phyloP scores from a whole-genome alignment of 2,888 invertebrate genomes.

The Macropis europaea region DNA sequence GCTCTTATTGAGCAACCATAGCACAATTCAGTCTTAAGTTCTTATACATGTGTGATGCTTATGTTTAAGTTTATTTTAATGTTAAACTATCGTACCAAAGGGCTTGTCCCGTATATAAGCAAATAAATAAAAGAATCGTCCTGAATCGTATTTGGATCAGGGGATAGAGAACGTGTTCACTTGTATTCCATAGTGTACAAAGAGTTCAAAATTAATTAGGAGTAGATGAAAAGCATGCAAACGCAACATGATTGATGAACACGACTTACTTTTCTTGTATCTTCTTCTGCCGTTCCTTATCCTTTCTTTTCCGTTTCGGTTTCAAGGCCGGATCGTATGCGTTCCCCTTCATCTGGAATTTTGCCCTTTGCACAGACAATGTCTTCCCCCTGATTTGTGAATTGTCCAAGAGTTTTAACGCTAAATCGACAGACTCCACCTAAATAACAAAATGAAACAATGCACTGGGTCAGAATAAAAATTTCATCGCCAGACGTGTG shows the following conservation, averaged over 20 bases:
- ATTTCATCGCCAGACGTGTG: too few species aligned
- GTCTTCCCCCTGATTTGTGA: constrained; percentile 89
- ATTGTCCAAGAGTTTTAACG: constrained; percentile 95
- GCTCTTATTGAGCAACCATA: too few species aligned
- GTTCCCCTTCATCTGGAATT: constrained; percentile 94
- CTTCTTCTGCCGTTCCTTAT: constrained; percentile 93
- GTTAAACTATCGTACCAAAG: too few species aligned
- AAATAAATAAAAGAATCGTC: too few species aligned
- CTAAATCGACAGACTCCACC: constrained; percentile 96
- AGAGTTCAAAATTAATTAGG: background rate
- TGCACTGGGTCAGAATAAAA: background rate
- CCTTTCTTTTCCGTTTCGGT: constrained; percentile 93
- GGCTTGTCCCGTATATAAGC: too few species aligned
- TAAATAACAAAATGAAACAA: constrained; percentile 73
- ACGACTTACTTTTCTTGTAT: constrained; percentile 90
- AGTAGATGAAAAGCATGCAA: background rate
- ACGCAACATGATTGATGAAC: background rate
- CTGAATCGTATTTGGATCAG: too few species aligned
- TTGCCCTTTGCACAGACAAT: constrained; percentile 94
- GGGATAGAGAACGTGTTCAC: too few species aligned
- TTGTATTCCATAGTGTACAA: too few species aligned
- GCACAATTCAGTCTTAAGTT: too few species aligned
- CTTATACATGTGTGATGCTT: too few species aligned
- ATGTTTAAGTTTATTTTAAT: too few species aligned
- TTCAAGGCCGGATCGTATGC: constrained; percentile 95